Conservation (phyloP, 2,797 vertebrate genomes). For the Muscicapa comitata region DNA sequence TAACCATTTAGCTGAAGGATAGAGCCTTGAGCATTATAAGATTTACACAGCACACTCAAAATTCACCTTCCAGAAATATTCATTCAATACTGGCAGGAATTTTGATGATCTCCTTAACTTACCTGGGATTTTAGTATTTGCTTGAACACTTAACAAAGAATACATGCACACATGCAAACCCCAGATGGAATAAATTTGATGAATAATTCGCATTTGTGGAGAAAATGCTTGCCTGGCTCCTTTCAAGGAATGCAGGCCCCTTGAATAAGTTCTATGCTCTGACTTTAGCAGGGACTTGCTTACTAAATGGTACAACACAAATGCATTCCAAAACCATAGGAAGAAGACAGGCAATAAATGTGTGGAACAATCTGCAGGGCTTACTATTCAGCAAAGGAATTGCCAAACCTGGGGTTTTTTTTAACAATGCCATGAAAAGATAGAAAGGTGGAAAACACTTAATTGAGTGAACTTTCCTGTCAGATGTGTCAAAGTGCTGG, state of each 20-base stretch:
- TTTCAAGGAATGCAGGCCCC: background rate
- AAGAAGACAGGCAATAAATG: background rate
- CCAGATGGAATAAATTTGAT: background rate
- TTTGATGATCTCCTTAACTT: background rate
- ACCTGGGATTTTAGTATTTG: background rate
- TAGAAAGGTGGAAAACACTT: background rate
- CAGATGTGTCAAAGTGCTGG: conserved; percentile 80
- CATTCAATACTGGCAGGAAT: background rate
- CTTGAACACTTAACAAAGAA: background rate
- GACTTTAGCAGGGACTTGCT: background rate
- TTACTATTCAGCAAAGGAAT: background rate
- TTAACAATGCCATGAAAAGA: background rate
- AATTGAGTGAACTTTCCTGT: background rate
- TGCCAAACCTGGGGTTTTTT: background rate
- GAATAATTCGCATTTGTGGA: background rate
- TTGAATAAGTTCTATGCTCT: background rate
- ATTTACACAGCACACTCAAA: background rate
- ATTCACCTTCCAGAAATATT: background rate
- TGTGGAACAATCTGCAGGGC: background rate
- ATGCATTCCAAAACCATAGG: background rate
- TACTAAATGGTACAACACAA: background rate
- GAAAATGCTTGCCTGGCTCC: background rate
- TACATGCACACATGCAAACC: background rate
- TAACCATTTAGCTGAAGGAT: background rate
- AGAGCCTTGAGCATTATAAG: background rate